Base-by-base conservation (phyloP, 2,113 vertebrate genomes). In the Sclerurus mexicanus region DNA sequence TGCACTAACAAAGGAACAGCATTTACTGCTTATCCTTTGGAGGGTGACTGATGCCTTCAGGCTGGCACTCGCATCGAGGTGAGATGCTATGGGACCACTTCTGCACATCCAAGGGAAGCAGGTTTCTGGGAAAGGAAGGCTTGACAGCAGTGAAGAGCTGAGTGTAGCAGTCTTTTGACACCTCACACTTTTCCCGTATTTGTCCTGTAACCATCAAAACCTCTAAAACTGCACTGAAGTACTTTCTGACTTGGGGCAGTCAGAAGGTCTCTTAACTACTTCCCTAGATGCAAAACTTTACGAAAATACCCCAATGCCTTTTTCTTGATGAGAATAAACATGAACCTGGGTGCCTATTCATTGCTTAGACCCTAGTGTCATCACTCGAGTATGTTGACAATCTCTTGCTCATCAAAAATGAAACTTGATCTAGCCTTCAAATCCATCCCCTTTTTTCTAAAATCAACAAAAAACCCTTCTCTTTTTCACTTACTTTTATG, bases 401-500 rank as follows among this genome's bases (percentile, higher is more conserved):
- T n/a, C 44, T 56, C 31, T 84, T 46, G 39, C 10, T 82, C 78
- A 78, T 71, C 35, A 92, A 40, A 56, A 81, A 37, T 3, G 5
- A 78, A 95, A 87, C 14, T 56, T 33, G 39, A 71, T 68, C 44
- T 9, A 40, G 50, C 28, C 23, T 77, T 80, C 23, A 90, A 84
- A 88, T 81, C 33, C 44, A 68, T 68, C 11, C 24, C 4, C 4
- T 73, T 93, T 67, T 75, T 72, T 18, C 67, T 87, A 53, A 95
- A 88, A 88, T 62, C 15, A 80, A 88, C 14, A 71, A 67, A 88
- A 47, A 86, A 8, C 8, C 6, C 28, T 85, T 59, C 28, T 68
- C 17, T 64, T 77, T 91, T 88, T 55, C 42, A 58, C 77, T 94
- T 83, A 46, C 47, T 88, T 92, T 59, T 77, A 50, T 74, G 55